Base-by-base conservation (phyloP, 1,140 invertebrate species). In the Pachyrhynchus sulphureomaculatus region DNA sequence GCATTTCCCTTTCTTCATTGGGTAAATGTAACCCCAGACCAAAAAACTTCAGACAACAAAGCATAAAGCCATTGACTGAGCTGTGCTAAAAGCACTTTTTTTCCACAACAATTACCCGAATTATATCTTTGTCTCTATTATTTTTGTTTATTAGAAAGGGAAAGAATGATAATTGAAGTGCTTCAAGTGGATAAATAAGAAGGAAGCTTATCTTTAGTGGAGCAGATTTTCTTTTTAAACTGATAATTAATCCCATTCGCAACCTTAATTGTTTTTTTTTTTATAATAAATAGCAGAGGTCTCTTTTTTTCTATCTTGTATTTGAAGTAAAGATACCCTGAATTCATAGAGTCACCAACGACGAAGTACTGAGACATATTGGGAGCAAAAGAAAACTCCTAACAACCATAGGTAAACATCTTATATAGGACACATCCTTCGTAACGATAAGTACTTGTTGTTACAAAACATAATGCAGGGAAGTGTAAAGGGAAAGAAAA, bases 41-140 rank as follows among this genome's bases (percentile, higher is more conserved):
- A 29, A 29, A 29, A 44, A 49, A 39, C 39, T 24, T 26, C 45
- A 51, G 45, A 60, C 57, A 60, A 60, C 57, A 60, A 60, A 60
- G 57, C 57, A 2, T 23, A 18, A 34, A 21, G 57, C 21, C 33
- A 51, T 39, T n/a, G 37, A 18, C 47, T 26, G 34, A 13, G 20
- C 55, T 23, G n/a, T n/a, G 12, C 26, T 29, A 6, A 29, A 29
- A n/a, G n/a, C 26, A 60, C 36, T 23, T 44, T 51, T 51, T 51
- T 44, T 60, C 37, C 37, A n/a, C 33, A 47, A 60, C 42, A 52
- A 13, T 41, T 41, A 34, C 18, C 52, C 24, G 12, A 44, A 42
- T 51, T 21, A n/a, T 60, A 34, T 41, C 9, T 48, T 41, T 33
- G n/a, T 60, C 57, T 49, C 20, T 60, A 2, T 60, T 32, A n/a